Evolutionary conservation across 2,888 invertebrate species (phyloP).

Genomic region (Calliopum simillimum): DNA sequence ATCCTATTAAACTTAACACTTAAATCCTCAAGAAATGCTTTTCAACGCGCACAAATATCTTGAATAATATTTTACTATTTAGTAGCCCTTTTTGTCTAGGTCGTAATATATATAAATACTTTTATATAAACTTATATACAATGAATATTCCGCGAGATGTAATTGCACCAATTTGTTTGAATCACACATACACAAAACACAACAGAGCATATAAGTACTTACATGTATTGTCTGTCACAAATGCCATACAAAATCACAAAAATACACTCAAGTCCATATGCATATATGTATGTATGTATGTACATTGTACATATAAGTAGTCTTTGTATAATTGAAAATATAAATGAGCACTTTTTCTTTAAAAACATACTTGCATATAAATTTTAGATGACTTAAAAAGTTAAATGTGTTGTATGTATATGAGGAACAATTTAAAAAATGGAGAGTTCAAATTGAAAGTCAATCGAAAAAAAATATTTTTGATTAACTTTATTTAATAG

Average conservation of each 20-base stretch:
- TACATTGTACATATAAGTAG: too few species aligned
- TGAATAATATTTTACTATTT: slow-evolving; percentile 26
- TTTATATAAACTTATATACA: slow-evolving; percentile 1
- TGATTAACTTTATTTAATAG: too few species aligned
- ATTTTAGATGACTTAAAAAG: too few species aligned
- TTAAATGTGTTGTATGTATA: neutral
- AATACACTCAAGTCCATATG: neutral
- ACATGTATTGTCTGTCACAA: slow-evolving; percentile 26
- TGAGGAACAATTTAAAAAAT: neutral
- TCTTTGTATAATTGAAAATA: neutral
- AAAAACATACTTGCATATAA: too few species aligned
- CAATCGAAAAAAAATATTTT: too few species aligned
- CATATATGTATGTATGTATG: too few species aligned
- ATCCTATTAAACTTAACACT: slow-evolving; percentile 37
- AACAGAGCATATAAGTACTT: slow-evolving; percentile 2
- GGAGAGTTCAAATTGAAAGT: too few species aligned
- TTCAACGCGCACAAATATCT: slow-evolving; percentile 26
- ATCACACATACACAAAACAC: slow-evolving; percentile 34
- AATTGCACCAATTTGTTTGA: slow-evolving; percentile 56
- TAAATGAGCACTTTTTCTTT: too few species aligned
- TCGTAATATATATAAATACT: neutral
- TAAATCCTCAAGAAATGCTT: slow-evolving; percentile 27
- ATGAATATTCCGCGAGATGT: slow-evolving; percentile 45
- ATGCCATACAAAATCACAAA: slow-evolving; percentile 25
- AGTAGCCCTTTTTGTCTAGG: slow-evolving; percentile 17